phyloP scores from a whole-genome alignment of 2,888 invertebrate species.

The Colostygia pectinataria region DNA sequence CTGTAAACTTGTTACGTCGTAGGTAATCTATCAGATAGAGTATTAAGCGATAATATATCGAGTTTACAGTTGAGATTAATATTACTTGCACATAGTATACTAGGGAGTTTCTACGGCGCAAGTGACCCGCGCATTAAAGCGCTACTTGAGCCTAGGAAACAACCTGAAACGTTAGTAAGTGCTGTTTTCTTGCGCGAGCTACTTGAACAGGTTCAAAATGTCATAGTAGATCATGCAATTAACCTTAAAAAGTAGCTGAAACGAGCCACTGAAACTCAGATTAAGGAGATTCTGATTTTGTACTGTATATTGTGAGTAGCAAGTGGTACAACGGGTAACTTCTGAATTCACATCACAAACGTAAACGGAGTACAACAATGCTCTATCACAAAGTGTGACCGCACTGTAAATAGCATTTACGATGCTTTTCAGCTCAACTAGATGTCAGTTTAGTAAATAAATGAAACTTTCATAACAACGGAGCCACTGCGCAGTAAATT shows the following conservation, averaged over 20 bases:
- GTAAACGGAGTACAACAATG: conserved; percentile 40
- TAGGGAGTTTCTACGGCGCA: too few species aligned
- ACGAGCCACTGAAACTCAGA: too few species aligned
- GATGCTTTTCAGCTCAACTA: conserved; percentile 41
- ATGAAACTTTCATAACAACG: conserved; percentile 32
- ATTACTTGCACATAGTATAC: background rate
- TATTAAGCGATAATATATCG: conserved; percentile 47
- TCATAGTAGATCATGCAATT: too few species aligned
- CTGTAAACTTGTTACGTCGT: conserved; percentile 33
- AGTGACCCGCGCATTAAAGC: too few species aligned
- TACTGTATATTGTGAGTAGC: background rate
- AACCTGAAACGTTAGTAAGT: too few species aligned
- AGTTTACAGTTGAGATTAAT: conserved; percentile 50
- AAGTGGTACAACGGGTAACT: conserved; percentile 37
- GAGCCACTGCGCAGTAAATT: conserved; percentile 36
- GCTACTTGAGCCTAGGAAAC: too few species aligned
- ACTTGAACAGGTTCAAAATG: too few species aligned
- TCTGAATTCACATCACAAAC: conserved; percentile 31
- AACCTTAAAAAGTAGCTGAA: too few species aligned
- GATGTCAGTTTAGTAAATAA: conserved; percentile 41
- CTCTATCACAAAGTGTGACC: conserved; percentile 38
- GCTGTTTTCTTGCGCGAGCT: too few species aligned
- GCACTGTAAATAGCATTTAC: conserved; percentile 45
- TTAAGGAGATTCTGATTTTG: conserved; percentile 14
- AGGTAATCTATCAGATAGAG: conserved; percentile 56